Evolutionary conservation across 2,888 invertebrate species (phyloP), one percentile per base, ranked within the genome.

Genomic region (Dynastes grantii): DNA sequence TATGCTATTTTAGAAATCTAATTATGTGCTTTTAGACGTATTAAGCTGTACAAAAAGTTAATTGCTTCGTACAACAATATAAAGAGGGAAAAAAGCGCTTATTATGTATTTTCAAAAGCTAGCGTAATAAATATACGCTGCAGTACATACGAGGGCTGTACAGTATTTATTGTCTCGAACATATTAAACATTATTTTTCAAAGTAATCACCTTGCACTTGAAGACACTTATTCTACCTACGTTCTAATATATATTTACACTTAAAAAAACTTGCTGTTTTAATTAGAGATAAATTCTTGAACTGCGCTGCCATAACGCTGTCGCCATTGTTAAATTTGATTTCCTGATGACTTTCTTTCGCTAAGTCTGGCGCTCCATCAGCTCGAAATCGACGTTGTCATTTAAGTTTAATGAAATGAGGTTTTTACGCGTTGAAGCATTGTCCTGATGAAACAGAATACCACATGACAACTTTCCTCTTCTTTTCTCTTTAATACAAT

Each of bases 1-100:
- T 22, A 58, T 22, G 58, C 37, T 58, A 22, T 11, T 75, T 75
- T 49, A 75, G 73, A 75, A 75, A 75, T 75, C 61, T 55, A 75
- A 75, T 75, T 75, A 75, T 45, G n/a, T 45, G 16, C 61, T 5
- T 75, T 75, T 75, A 51, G n/a, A 68, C 13, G 32, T 51, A 68
- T 68, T 68, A 22, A 45, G 45, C 22, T 63, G 16, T 45, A 75
- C 13, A 75, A 75, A 75, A 75, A 75, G 55, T 75, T 58, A 75
- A 75, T 75, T 75, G 73, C 61, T 49, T 75, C 51, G 29, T 29
- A 11, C 11, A 32, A 55, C 16, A 55, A 55, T 55, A 4, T 55
- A n/a, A 5, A 32, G 27, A 32, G 27, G 27, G 29, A 63, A 13
- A 29, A 63, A 37, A 37, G 32, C 32, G 5, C 32, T 37, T 32